Base-by-base conservation (phyloP, 2,797 vertebrate species). In the Alcedo atthis region DNA sequence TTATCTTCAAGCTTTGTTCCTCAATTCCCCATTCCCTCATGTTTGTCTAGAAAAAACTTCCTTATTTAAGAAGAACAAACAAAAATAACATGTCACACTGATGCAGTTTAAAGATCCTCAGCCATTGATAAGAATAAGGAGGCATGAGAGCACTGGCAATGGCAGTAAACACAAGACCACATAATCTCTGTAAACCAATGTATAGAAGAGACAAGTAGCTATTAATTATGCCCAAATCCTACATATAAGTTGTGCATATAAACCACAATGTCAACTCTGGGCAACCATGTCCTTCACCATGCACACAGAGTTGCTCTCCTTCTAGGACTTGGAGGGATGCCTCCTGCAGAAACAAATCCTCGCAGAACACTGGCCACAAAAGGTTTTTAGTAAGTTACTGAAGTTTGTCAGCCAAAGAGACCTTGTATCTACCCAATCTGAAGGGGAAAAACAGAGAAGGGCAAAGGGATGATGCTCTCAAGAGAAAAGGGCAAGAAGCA, bases 361-460 rank as follows among this genome's bases (percentile, higher is more conserved):
- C 3, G 0, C 26, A 69, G 35, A 25, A 18, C 8, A 18, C 42
- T 43, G 43, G 58, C 20, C 32, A 28, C 30, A 15, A 17, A 18
- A 46, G 32, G 8, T 16, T 28, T 54, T 62, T 28, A 17, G 4
- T 8, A 45, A 82, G 37, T 49, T 35, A 15, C 42, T 69, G 14
- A 64, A 67, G 48, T 42, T 12, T 22, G 20, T 15, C 54, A 71
- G 42, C 9, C 55, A 66, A n/a, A 35, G 17, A 53, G 24, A 55
- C 21, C 18, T 35, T 0, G 0, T 20, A 54, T 4, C 32, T n/a
- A 8, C 24, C 54, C 59, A 48, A 59, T 15, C 10, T 42, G 54
- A 81, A 66, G 24, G 6, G 16, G 25, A 66, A 66, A 85, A 57
- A 3, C 19, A 40, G 26, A 10, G 2, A 76, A 80, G 10, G 33